Evolutionary conservation across 2,113 vertebrate genomes (phyloP), one percentile per base, ranked within the genome.

Genomic region (Chloebia gouldiae): DNA sequence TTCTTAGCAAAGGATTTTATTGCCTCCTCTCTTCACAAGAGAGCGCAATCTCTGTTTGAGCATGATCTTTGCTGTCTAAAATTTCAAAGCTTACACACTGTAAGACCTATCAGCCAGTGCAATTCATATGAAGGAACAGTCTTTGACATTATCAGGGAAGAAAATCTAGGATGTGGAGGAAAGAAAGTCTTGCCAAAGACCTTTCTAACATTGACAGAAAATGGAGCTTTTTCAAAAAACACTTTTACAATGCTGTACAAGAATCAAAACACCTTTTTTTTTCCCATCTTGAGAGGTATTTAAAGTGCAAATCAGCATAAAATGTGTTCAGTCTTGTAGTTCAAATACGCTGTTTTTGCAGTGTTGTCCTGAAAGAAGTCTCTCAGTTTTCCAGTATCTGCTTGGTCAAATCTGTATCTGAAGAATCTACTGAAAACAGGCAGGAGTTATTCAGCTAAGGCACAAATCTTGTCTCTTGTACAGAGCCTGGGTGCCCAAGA

Each of bases 1-100:
- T 93, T 83, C 64, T 50, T 78, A 93, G 90, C 30, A 54, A 40
- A 73, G 45, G 68, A 50, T 90, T 95, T 95, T 83, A 50, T 94
- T 94, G 44, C 90, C 83, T 91, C 28, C 45, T 56, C 13, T 78
- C 73, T 88, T 91, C 49, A 45, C 44, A 42, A 8, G 64, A 49
- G 50, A 94, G 60, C 40, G 35, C 40, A 39, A 15, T 28, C 30
- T 60, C 59, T 86, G 33, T 60, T 76, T 11, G 11, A 50, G 35
- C 0, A 0, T 0, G 0, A 24, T 77, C 56, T 81, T 45, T 1
- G 22, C 65, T 92, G 42, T 35, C 39, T 27, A 51, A 16, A 19
- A 27, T 83, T 92, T 91, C 22, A 47, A 70, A 80, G 42, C 54
- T 80, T 45, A 28, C 54, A 15, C 23, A 4, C 37, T 86, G 23